These are phyloP conservation scores for Trachemys scripta DNA, from an alignment of 2,113 vertebrate genomes.

Conservation along the genomic window DNA sequence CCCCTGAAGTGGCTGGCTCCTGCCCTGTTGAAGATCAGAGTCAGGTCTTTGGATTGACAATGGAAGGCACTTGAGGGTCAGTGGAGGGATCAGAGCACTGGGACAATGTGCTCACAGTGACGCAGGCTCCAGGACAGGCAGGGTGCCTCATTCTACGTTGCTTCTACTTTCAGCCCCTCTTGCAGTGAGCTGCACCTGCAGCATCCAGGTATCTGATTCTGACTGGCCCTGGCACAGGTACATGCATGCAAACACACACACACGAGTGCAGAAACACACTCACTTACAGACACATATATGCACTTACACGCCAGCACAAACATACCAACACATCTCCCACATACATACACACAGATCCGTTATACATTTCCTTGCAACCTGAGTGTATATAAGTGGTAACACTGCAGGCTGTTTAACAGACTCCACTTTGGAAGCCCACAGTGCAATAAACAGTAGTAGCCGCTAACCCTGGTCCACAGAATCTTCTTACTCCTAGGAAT, in stretches of 20 bases:
- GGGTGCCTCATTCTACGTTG: background rate
- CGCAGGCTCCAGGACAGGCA: too few species aligned
- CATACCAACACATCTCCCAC: background rate
- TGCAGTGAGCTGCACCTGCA: background rate
- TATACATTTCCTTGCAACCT: background rate
- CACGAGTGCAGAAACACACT: background rate
- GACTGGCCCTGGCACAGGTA: background rate
- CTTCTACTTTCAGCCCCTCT: background rate
- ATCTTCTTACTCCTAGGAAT: background rate
- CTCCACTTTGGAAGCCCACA: background rate
- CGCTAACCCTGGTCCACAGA: rapidly evolving
- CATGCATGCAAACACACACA: background rate
- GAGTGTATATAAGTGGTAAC: background rate
- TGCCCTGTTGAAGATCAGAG: too few species aligned
- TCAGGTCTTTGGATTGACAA: too few species aligned
- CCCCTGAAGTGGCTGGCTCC: too few species aligned
- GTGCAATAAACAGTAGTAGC: background rate
- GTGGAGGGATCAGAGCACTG: too few species aligned
- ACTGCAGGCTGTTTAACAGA: background rate
- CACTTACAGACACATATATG: background rate
- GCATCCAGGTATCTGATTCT: background rate
- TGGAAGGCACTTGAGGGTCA: too few species aligned
- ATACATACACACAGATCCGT: background rate
- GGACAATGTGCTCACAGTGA: too few species aligned
- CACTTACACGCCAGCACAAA: background rate